Evolutionary conservation across 2,888 invertebrate genomes (phyloP), one percentile per base, ranked within the genome.

Genomic region (Macrosoma leucophasiata): DNA sequence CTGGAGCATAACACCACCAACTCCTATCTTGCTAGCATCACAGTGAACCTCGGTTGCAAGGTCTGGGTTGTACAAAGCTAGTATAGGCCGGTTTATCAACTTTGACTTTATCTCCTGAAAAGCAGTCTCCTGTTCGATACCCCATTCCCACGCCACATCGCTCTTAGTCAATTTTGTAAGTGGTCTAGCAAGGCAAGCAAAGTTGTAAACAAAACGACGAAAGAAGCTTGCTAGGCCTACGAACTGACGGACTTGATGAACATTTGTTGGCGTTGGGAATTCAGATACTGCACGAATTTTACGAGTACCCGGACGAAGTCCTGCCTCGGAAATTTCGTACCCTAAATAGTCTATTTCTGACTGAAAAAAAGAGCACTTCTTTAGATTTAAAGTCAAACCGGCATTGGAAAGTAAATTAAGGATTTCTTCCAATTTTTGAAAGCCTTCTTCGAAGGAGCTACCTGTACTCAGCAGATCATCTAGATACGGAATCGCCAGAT

Each of bases 211-310:
- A 7, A 26, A 15, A 10, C 25, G 15, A 4, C 53, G 26, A 28
- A 57, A 58, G 17, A 54, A 51, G 4, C 50, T 46, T 11, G 23
- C 55, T 54, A 25, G n/a, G 5, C 14, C 25, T n/a, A 25, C n/a
- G 5, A 25, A 25, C 4, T 25, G 25, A 13, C 14, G 14, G 3
- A 25, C 25, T 25, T 25, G 25, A 25, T 25, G 25, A 4, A 25
- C 25, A 14, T 25, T 25, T 25, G 14, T n/a, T 13, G 25, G 25
- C 4, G 3, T 14, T 4, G 25, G 25, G 29, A 52, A 62, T 3
- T 49, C 41, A n/a, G 29, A 4, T 7, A 61, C 43, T 0, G 52
- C 50, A 15, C 44, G 25, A 6, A 38, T 28, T 23, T 41, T 39
- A 5, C 11, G 22, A 5, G 6, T 1, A 4, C 41, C 39, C 1